Evolutionary conservation across 2,797 vertebrate species (phyloP).

Genomic region (Aratinga solstitialis): DNA sequence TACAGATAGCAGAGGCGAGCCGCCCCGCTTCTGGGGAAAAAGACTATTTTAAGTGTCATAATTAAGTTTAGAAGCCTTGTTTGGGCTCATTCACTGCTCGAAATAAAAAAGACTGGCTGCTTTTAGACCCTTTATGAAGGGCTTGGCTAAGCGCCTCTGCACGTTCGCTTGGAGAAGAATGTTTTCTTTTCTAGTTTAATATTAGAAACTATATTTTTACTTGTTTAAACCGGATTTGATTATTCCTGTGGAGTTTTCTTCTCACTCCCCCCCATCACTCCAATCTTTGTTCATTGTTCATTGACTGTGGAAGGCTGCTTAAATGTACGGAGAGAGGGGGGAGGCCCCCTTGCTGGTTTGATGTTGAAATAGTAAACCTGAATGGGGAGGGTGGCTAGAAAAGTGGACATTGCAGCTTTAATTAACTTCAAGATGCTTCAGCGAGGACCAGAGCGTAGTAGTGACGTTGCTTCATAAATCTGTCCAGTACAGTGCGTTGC

Average conservation of each 20-base stretch:
- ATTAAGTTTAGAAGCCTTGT: slow-evolving; percentile 74
- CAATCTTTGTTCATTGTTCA: slow-evolving; percentile 82
- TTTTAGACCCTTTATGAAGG: slow-evolving; percentile 57
- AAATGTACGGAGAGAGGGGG: slow-evolving; percentile 57
- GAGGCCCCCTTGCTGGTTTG: slow-evolving; percentile 62
- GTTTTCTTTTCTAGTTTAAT: slow-evolving; percentile 70
- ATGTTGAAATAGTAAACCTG: slow-evolving; percentile 75
- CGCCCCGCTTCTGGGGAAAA: slow-evolving; percentile 45
- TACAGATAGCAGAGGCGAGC: slow-evolving; percentile 52
- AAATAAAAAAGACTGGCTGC: slow-evolving; percentile 65
- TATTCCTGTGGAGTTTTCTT: slow-evolving; percentile 57
- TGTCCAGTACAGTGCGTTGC: slow-evolving; percentile 87
- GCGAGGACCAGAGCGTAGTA: slow-evolving; percentile 88
- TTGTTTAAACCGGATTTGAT: slow-evolving; percentile 73
- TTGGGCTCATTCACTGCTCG: slow-evolving; percentile 70
- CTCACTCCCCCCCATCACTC: slow-evolving; percentile 45
- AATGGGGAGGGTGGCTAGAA: slow-evolving; percentile 74
- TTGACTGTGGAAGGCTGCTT: slow-evolving; percentile 75
- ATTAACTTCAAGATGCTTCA: slow-evolving; percentile 94
- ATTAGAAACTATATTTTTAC: slow-evolving; percentile 72
- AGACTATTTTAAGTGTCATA: slow-evolving; percentile 75
- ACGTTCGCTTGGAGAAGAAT: slow-evolving; percentile 45
- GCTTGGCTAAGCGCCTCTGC: slow-evolving; percentile 71
- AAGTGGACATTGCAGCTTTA: slow-evolving; percentile 90
- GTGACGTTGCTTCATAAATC: slow-evolving; percentile 92